Base-by-base conservation (phyloP, 23 tunicate genomes). In the Clavelina lepadiformis region DNA sequence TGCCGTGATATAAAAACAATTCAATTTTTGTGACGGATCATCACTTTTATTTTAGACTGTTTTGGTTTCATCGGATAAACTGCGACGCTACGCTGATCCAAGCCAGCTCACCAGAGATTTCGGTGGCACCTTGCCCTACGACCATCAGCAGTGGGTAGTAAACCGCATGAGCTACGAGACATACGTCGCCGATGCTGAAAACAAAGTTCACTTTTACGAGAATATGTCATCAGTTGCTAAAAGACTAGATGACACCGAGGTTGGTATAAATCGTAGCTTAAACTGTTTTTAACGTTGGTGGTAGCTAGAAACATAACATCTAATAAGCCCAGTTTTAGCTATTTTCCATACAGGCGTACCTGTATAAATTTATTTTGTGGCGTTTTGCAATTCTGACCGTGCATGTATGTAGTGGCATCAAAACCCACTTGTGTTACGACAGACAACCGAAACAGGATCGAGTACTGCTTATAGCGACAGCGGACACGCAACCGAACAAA, bases 131-230 rank as follows among this genome's bases (percentile, higher is more conserved):
- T 41, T 85, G 67, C 51, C 46, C 23, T 85, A 85, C 61, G 73
- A 77, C 38, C 95, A 86, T 46, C 67, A 60, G 0, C 85, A 78
- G 37, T 86, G 95, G 95, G 38, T 86, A 24, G 33, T 69, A 21
- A 86, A 78, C 65, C 38, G 76, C 38, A 52, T 78, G 4, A 51
- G 59, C 31, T 71, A 60, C 34, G 95, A 86, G 35, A 72, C 65
- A 6, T 78, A 80, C 35, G 61, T 71, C 2, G 59, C 49, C 1
- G 83, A 85, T 5, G 77, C 68, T 6, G 49, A 55, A 8, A 76
- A 71, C 30, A 82, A 44, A 61, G 27, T 65, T 33, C 55, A 82
- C 32, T 44, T 44, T 53, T 38, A 33, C 53, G 55, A 71, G 37
- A 72, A 54, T 31, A 27, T 31, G 23, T 35, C 55, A 26, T 28